Base-by-base conservation (phyloP, 2,888 invertebrate species). In the Sthenelais limicola region DNA sequence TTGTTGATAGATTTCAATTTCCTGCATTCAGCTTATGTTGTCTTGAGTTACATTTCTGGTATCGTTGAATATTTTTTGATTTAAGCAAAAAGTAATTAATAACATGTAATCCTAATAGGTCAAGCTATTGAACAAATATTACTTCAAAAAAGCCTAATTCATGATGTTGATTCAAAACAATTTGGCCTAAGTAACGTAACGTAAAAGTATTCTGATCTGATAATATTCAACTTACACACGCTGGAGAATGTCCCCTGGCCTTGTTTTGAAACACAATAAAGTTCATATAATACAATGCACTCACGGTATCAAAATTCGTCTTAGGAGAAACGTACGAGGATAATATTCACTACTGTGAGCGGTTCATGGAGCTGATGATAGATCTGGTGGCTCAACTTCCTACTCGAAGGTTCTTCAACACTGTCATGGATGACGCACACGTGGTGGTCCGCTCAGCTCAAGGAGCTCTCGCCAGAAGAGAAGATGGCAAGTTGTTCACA, bases 391-490 rank as follows among this genome's bases (percentile, higher is more conserved):
- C 98, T 0, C 90, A 98, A 77, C 89, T 99, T 82, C 97, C 97
- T 0, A 99, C 98, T 0, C 91, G 99, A 47, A 91, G 99, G 66
- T 99, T 98, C 89, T 97, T 99, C 89, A 98, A 98, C 88, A 94
- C 95, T 0, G 92, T 99, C 0, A 91, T 99, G 88, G 97, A 98
- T 85, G 96, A 97, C 88, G 92, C 94, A 76, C 98, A 99, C 87
- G 90, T 98, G 47, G 93, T 99, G 56, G 96, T 97, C 12, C 91
- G 94, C 68, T 95, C 97, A 83, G 92, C 93, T 81, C 90, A 98
- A 78, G 93, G 95, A 1, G 90, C 92, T 71, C 90, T 99, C 51
- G 88, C 74, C 4, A 82, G 80, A 26, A 92, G 94, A 69, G 90
- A 91, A 0, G 97, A 97, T 83, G 98, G 97, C 51, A 94, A 95